Conservation (phyloP, 2,797 vertebrate species). For the Orestias chungarensis region DNA sequence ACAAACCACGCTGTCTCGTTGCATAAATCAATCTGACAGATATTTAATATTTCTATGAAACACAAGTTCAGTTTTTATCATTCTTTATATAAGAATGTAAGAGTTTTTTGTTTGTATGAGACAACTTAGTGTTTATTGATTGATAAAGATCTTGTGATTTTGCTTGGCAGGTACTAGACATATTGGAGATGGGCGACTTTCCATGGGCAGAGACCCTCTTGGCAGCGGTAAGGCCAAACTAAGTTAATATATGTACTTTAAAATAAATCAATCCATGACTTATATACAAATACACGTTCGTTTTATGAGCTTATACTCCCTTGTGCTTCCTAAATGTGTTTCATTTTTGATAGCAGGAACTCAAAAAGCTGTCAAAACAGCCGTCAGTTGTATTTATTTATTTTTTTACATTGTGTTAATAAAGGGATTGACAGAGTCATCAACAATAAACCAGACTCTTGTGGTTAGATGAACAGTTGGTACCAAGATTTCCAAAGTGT, state of each 20-base stretch:
- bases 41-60: background rate
- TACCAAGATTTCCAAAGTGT: background rate
- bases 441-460: background rate
- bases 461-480: background rate
- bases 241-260: too few relatives aligned
- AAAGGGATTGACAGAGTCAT: background rate
- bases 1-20: background rate
- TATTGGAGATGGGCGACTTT: slow-evolving; percentile 74
- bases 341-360: background rate
- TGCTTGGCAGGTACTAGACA: slow-evolving; percentile 71
- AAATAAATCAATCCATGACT: background rate
- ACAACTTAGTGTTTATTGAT: background rate
- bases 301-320: background rate
- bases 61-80: background rate
- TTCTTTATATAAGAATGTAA: background rate
- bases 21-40: background rate
- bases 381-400: background rate
- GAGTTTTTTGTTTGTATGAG: slow-evolving; percentile 1
- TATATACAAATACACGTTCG: background rate
- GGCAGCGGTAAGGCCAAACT: slow-evolving; percentile 68
- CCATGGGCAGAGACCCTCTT: slow-evolving; percentile 57
- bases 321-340: background rate
- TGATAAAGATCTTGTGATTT: slow-evolving; percentile 50
- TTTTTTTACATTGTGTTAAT: background rate
- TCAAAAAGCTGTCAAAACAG: background rate